Base-by-base conservation (phyloP, 2,113 vertebrate genomes). In the Triplophysa dalaica region DNA sequence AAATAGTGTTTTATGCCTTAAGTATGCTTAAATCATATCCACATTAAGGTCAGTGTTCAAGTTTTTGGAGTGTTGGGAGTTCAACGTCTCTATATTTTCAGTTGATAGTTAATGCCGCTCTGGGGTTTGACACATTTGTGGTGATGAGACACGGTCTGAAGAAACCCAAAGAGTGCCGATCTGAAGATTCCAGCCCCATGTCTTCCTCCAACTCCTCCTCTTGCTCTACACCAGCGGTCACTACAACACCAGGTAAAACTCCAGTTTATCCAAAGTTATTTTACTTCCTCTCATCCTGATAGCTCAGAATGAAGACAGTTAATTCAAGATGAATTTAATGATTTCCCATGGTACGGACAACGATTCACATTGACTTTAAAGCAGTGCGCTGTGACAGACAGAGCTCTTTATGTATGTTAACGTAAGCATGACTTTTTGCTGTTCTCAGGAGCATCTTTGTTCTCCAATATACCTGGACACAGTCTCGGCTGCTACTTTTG, bases 401-500 rank as follows among this genome's bases (percentile, higher is more conserved):
- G 17, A 3, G 7, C 2, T 67, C 17, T 19, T 33, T 10, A 33
- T 65, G 16, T 4, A 48, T 26, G 8, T 70, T 5, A 4, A 2
- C 14, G 0, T 65, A 38, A 77, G 12, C 26, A 8, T 65, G 10
- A 8, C n/a, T 17, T 24, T 0, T 45, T 2, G 26, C 63, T 0
- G 17, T 74, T 87, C 78, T 85, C 93, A 67, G 95, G 93, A 58
- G 92, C 95, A 0, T 99, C 97, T 0, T 94, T 99, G 19, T 99
- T 99, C 90, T 96, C 96, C 82, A 99, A 99, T 87, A 99, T 99
- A 85, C 98, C 98, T 1, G 97, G 98, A 12, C 95, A 96, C 85
- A 96, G 96, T 84, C 93, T 99, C 19, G 98, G 98, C 85, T 99
- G 98, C 88, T 99, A 99, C 86, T 99, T 99, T 92, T 99, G 98